Conservation (phyloP, 2,113 vertebrate genomes). For the Tychaedon coryphoeus region DNA sequence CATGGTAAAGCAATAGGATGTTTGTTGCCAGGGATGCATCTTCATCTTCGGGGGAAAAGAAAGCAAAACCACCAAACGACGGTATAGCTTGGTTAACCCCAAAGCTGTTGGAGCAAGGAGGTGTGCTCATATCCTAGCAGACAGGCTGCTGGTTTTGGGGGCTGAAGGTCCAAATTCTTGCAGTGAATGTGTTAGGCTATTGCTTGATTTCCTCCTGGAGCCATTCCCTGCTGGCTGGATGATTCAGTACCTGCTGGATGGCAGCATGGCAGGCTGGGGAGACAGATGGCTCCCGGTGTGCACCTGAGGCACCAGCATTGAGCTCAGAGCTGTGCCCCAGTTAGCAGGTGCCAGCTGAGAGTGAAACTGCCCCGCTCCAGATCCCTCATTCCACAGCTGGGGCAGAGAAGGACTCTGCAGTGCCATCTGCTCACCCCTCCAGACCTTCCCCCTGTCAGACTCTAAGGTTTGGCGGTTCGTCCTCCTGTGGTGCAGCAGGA, state of each 20-base stretch:
- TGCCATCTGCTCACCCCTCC: fast-evolving
- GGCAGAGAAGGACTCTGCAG: not conserved
- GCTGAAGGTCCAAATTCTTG: not conserved
- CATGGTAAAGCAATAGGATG: not conserved
- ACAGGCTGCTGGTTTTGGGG: not conserved
- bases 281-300: not conserved
- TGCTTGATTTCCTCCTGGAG: not conserved
- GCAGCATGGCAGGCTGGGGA: not conserved
- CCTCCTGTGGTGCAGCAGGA: not conserved
- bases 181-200: not conserved
- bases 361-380: fast-evolving
- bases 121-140: not conserved
- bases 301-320: fast-evolving
- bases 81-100: not conserved
- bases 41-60: not conserved
- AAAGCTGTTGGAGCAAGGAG: not conserved
- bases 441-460: not conserved
- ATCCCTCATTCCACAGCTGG: not conserved
- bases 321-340: not conserved
- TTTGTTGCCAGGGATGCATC: not conserved
- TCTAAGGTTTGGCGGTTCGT: not conserved
- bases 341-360: not conserved
- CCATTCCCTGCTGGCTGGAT: fast-evolving
- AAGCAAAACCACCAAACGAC: too few species aligned
- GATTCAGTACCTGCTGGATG: fast-evolving